Base-by-base conservation (phyloP, 2,888 invertebrate species). In the Lycia hirtaria region DNA sequence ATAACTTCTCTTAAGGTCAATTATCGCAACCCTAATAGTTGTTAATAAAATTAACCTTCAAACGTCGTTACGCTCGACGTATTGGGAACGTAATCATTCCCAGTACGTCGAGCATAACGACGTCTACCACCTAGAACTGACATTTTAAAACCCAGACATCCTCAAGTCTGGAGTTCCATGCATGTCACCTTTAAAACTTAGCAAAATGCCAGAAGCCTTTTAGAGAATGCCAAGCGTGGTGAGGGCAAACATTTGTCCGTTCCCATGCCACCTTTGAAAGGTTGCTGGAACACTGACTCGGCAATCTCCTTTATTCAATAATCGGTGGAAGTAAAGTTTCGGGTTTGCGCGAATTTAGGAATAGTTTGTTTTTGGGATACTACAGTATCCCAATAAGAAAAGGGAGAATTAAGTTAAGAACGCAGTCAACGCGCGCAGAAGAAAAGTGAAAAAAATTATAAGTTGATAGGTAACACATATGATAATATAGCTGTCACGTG, bases 221-320 rank as follows among this genome's bases (percentile, higher is more conserved):
- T 66, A 72, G 68, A 76, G 75, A 75, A 79, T 76, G 78, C 69
- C 78, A 78, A 70, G 67, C 69, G 66, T 60, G 60, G 67, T 41
- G 65, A 68, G 67, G 72, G 76, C 73, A 79, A 80, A 80, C 75
- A 78, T 76, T 77, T 72, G 73, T 67, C 64, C 60, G 59, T 63
- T 63, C 64, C 60, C 63, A 61, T 60, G 56, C 61, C 57, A 57
- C 55, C 57, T 59, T 40, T 61, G 50, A 43, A 62, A 58, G 64
- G 63, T 72, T 69, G 69, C 70, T 68, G 65, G 62, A 59, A 64
- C 63, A 65, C 65, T 75, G 75, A 76, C 66, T 69, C 62, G 51
- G 64, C 71, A 69, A 69, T 71, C 60, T 61, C 44, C 60, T 64
- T 60, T 66, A 64, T 66, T 64, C 64, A 62, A 66, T 66, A 64